Percentiles rank a stretch among this genome's conserved stretches.
phyloP scores from a whole-genome alignment of 2,797 vertebrate species.

The Mormyrops boulengeri region DNA sequence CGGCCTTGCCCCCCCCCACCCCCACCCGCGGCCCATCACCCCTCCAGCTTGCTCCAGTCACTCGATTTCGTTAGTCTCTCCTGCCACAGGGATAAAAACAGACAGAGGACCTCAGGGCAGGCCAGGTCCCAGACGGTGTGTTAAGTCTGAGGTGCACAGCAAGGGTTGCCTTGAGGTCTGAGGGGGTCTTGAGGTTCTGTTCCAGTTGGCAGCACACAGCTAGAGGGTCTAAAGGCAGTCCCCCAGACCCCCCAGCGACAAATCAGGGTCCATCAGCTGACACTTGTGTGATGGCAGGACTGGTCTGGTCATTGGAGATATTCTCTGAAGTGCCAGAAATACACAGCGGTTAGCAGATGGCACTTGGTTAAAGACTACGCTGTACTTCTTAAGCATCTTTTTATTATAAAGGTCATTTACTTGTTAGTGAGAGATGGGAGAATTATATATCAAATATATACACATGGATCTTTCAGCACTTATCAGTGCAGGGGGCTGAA shows the following conservation, averaged over 20 bases:
- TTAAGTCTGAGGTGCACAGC: neutral
- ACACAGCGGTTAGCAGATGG: neutral
- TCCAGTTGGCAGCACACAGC: neutral
- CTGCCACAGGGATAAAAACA: neutral
- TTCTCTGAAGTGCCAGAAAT: neutral
- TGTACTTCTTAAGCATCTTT: neutral
- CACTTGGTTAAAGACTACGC: neutral
- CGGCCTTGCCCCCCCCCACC: conserved; percentile 5
- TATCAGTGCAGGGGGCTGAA: neutral
- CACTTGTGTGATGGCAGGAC: neutral
- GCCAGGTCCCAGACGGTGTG: neutral
- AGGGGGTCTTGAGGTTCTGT: neutral
- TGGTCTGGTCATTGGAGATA: neutral
- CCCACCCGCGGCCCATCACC: neutral
- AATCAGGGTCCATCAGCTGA: neutral
- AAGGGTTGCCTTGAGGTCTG: neutral
- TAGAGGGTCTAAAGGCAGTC: neutral
- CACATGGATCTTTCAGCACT: neutral
- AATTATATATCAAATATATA: neutral
- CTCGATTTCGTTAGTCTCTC: neutral
- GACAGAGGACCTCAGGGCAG: neutral
- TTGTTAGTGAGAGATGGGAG: neutral
- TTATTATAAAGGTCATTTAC: neutral
- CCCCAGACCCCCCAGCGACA: neutral
- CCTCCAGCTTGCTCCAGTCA: neutral